Evolutionary conservation across 2,888 invertebrate species (phyloP).

Genomic region (Drosophila neonasuta): DNA sequence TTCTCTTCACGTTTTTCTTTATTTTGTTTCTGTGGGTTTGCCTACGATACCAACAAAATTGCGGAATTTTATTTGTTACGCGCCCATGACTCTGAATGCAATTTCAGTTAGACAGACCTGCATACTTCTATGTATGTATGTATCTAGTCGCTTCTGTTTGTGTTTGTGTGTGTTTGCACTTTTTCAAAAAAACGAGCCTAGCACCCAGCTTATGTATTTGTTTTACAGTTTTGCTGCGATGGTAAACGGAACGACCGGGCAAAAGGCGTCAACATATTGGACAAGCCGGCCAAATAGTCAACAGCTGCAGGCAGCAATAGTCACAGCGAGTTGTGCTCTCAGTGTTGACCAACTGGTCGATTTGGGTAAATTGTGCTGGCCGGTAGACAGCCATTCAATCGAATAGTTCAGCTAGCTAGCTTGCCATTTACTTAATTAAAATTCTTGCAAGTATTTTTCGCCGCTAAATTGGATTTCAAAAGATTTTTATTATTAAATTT

Average conservation of each 20-base stretch:
- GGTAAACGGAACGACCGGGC: conserved; percentile 4
- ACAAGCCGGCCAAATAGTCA: conserved; percentile 28
- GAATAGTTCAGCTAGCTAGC: conserved; percentile 1
- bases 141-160: conserved; percentile 12
- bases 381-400: conserved; percentile 1
- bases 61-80: conserved; percentile 71
- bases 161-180: conserved; percentile 34
- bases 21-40: conserved; percentile 34
- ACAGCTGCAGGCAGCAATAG: conserved; percentile 59
- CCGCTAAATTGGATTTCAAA: neutral
- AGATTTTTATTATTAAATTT: neutral
- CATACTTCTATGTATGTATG: conserved; percentile 11
- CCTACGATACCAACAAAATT: conserved; percentile 52
- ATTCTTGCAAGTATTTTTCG: conserved; percentile 1
- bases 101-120: conserved; percentile 44
- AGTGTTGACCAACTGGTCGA: conserved; percentile 41
- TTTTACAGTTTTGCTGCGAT: conserved; percentile 34
- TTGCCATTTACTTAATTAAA: conserved; percentile 12
- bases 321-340: conserved; percentile 35
- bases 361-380: conserved; percentile 2
- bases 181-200: conserved; percentile 41
- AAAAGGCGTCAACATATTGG: conserved; percentile 56
- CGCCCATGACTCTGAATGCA: conserved; percentile 67
- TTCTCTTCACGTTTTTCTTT: neutral
- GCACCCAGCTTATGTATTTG: conserved; percentile 43